Base-by-base conservation (phyloP, 2,888 invertebrate species). In the Dryococelus australis region DNA sequence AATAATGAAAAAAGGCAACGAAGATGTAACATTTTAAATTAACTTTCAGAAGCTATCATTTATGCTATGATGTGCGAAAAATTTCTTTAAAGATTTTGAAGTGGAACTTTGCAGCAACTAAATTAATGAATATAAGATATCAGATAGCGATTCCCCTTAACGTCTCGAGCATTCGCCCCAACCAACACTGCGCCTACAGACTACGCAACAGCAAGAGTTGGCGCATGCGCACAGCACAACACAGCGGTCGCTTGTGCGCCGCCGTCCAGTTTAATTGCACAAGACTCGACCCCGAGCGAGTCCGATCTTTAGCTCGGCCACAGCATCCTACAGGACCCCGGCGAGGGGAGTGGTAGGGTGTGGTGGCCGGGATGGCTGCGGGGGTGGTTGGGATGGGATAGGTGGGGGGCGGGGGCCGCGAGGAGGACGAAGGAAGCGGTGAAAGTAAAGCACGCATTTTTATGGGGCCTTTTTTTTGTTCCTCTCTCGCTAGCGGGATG, bases 391-490 rank as follows among this genome's bases (percentile, higher is more conserved):
- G 79, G 79, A 24, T 26, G 20, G 79, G 79, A 79, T 79, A 16
- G n/a, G 27, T 13, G 79, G 1, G 24, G 27, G n/a, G 83, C 0
- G 13, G 83, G 80, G 85, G 35, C 35, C 4, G 35, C 35, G 35
- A 35, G 35, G 85, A 83, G 43, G 43, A 53, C 80, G 65, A 65
- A 84, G 85, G 79, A 65, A 43, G 84, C 43, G 84, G 85, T 35
- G 87, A 87, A 87, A 87, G 85, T 87, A 87, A 87, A 87, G 87
- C 87, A 87, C 85, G 87, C 87, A 87, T 87, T 87, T 87, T 87
- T 87, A 87, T 87, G 87, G 87, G 87, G 85, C 87, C 85, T 87
- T 87, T 83, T 83, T 83, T 83, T 87, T 87, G 87, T 87, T 87
- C 87, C 85, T 80, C 79, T 80, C 84, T 28, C 78, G 87, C 85